Conservation (phyloP, 2,797 vertebrate genomes). For the Apogon hyalosoma region DNA sequence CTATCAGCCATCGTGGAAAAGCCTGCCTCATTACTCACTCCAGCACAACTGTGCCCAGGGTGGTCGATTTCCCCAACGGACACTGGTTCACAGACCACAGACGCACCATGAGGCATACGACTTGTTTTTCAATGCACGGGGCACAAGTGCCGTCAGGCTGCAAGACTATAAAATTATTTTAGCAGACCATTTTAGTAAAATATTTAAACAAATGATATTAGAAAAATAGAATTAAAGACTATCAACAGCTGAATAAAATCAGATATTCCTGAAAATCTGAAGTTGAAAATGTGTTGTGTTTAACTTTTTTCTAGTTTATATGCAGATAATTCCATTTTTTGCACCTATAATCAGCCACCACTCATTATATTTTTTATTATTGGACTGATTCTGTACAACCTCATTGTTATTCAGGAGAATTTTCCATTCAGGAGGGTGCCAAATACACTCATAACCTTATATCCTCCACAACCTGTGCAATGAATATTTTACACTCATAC, state of each 20-base stretch:
- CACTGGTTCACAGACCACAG: constrained; percentile 73
- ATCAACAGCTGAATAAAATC: constrained; percentile 1
- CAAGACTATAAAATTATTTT: constrained; percentile 48
- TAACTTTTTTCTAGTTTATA: constrained; percentile 19
- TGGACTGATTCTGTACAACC: constrained; percentile 65
- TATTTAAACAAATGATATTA: not conserved
- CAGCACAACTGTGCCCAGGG: constrained; percentile 80
- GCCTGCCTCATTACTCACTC: constrained; percentile 85
- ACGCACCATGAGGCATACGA: constrained; percentile 56
- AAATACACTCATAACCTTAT: constrained; percentile 89
- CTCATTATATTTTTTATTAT: constrained; percentile 71
- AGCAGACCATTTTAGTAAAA: constrained; percentile 36
- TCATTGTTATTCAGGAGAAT: constrained; percentile 92
- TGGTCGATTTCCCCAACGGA: constrained; percentile 78
- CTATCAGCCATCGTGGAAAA: constrained; percentile 79
- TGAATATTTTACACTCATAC: constrained; percentile 96
- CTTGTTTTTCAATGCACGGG: constrained; percentile 64
- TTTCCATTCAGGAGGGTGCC: constrained; percentile 86
- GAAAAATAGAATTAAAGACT: constrained; percentile 13
- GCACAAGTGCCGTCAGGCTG: constrained; percentile 65
- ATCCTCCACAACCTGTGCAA: constrained; percentile 89
- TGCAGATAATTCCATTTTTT: constrained; percentile 7
- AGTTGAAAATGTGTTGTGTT: constrained; percentile 16
- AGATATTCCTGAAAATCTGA: not conserved
- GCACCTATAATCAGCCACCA: not conserved